These are phyloP conservation scores for Heteronetta atricapilla DNA, from an alignment of 2,113 vertebrate genomes.

Conservation along the genomic window DNA sequence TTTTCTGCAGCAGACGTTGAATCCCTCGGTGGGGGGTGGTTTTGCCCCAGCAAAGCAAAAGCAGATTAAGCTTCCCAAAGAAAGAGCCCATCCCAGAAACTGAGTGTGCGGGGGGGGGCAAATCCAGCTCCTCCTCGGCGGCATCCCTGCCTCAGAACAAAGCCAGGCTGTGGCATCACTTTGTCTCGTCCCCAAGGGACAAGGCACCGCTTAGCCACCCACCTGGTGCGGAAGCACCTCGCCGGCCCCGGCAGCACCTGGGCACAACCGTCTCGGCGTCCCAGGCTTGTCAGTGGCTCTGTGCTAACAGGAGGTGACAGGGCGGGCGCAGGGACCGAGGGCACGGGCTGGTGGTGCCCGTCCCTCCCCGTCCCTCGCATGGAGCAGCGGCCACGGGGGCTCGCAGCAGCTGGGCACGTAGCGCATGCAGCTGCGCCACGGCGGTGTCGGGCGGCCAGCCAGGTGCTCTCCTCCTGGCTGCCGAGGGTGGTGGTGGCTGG, in stretches of 20 bases:
- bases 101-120: background rate
- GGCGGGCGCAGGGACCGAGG: rapidly evolving
- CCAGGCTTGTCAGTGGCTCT: rapidly evolving
- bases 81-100: background rate
- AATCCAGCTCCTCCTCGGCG: background rate
- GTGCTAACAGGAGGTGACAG: background rate
- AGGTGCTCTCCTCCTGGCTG: background rate
- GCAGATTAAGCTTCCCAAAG: too few relatives aligned
- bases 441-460: rapidly evolving
- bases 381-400: rapidly evolving
- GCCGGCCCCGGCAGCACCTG: rapidly evolving
- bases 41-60: background rate
- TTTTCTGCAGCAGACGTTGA: background rate
- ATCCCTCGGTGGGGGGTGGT: background rate
- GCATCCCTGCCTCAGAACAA: background rate
- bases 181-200: background rate
- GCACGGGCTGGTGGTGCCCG: background rate
- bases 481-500: background rate
- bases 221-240: rapidly evolving
- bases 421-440: rapidly evolving
- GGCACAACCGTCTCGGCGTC: rapidly evolving
- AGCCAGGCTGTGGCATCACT: background rate
- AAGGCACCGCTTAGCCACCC: background rate
- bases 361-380: background rate
- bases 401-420: rapidly evolving